Evolutionary conservation across 2,113 vertebrate species (phyloP), one percentile per base, ranked within the genome.

Genomic region (Engystomops pustulosus): DNA sequence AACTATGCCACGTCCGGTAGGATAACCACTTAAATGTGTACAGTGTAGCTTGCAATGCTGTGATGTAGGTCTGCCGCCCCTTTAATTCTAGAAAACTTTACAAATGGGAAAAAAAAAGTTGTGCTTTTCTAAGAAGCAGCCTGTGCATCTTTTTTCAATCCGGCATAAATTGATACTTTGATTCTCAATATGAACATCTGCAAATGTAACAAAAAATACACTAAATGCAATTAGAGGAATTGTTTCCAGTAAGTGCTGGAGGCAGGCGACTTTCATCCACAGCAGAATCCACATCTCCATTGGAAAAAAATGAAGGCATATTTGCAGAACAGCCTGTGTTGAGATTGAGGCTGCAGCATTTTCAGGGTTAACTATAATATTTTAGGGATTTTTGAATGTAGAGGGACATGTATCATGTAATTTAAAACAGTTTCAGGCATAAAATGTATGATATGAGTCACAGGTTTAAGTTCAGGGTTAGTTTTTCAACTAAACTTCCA

Each of bases 171-270:
- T 58, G 80, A 82, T 53, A 41, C 49, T 70, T 70, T 67, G 62
- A 34, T 67, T 82, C 25, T 82, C 80, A 55, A 82, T 58, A 82
- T 72, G 80, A 82, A 82, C 80, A 82, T 82, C 80, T 82, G 80
- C 80, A 72, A 60, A 47, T 45, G 49, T 55, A 41, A 72, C 68
- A 82, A 72, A 81, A 82, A 82, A 58, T 53, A 82, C 49, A 72
- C 68, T 44, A 82, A 58, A 72, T 82, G 68, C 80, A 82, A 82
- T 82, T 82, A 82, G 80, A 27, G 80, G 51, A 32, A 82, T 82
- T 82, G 68, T 82, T 74, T 82, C 47, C 34, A 49, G 53, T 41
- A 58, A 44, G 69, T 20, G 23, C 49, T 60, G 80, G 27, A 71
- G 67, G 32, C 27, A 25, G 44, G 53, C 75, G 34, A 41, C 53